Base-by-base conservation (phyloP, 2,888 invertebrate genomes). In the Phengaris arion region DNA sequence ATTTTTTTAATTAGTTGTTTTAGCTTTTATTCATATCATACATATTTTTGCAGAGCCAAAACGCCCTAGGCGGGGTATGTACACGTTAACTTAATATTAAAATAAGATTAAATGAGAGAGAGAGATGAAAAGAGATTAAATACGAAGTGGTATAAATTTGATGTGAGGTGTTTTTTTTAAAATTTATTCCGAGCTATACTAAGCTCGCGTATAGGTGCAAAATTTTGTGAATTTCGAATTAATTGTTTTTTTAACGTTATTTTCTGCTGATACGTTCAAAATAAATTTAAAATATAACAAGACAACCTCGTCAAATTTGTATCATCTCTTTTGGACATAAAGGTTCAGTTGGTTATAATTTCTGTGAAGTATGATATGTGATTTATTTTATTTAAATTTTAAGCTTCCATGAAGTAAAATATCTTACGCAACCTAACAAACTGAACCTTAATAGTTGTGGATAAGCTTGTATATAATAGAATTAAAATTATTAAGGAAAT, bases 51-150 rank as follows among this genome's bases (percentile, higher is more conserved):
- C 88, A 88, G 88, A 88, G 79, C 78, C 84, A 80, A 81, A 81
- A 83, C 82, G 80, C 81, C 85, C 83, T 85, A 88, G 87, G 82
- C 86, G 79, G 79, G 89, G 88, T 88, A 88, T 82, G 88, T 88
- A 88, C 84, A 83, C 82, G 6, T 51, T n/a, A 72, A 35, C 10
- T 13, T 45, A 45, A 13, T 13, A 12, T 13, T 64, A 12, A 5
- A 35, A 35, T 35, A 9, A 59, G 8, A 7, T 6, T 10, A 22
- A 9, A 45, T 64, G n/a, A n/a, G n/a, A n/a, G n/a, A n/a, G n/a
- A n/a, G n/a, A n/a, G n/a, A n/a, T n/a, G n/a, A n/a, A n/a, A n/a
- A n/a, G n/a, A n/a, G n/a, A n/a, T 15, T 64, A 8, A 35, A 64
- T n/a, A 35, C 35, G 6, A 48, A 0, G 64, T 35, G 35, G 35